Evolutionary conservation across 2,888 invertebrate genomes (phyloP), one percentile per base, ranked within the genome.

Genomic region (Amphipoea lucens): DNA sequence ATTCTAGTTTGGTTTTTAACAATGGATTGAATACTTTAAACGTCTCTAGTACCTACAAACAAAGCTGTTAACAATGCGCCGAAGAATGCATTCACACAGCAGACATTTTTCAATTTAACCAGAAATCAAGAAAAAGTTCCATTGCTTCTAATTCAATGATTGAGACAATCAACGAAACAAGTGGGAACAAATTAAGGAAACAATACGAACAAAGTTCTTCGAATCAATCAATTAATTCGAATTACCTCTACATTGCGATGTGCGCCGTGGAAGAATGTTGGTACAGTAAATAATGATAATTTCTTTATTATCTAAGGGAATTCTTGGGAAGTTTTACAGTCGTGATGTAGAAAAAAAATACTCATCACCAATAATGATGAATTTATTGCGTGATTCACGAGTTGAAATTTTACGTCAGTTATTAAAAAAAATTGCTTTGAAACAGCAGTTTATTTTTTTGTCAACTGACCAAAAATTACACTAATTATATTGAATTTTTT

Each of bases 151-250:
- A 78, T 82, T 87, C 65, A 54, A 76, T 85, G 42, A 82, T 82
- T 76, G 63, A 62, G n/a, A 51, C 68, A 76, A 79, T 87, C n/a
- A 79, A 69, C 87, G 1, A 67, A 84, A 82, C 78, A 69, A 86
- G 79, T 79, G 77, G 78, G 76, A 86, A 82, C 78, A 51, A 79
- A 87, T 78, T 76, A 80, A 62, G 74, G 66, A 69, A 85, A 69
- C 74, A 82, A 78, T 57, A 54, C 14, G 74, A 69, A 83, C 42
- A 67, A 74, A 79, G 76, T 79, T 79, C 23, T 70, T 40, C 45
- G n/a, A 80, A 86, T 80, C 80, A 75, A 80, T 73, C 68, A 83
- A 80, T 85, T 75, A 83, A 75, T 72, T 76, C 62, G 60, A 79
- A 62, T 82, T 81, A 81, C 40, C 29, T 71, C 51, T 67, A 62